Base-by-base conservation (phyloP, 2,113 vertebrate genomes). In the Cyanistes caeruleus region DNA sequence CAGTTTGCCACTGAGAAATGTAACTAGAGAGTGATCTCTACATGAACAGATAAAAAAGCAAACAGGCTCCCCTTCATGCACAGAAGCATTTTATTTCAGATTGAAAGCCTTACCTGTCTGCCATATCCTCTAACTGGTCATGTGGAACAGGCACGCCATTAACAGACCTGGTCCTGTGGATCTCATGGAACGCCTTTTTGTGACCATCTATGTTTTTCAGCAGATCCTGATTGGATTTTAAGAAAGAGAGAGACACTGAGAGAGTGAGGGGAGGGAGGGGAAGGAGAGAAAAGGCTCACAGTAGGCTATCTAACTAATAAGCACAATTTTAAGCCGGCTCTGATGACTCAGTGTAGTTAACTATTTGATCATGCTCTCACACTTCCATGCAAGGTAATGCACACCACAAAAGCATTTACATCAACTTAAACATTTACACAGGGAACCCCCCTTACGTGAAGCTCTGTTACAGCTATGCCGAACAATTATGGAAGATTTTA, bases 51-150 rank as follows among this genome's bases (percentile, higher is more conserved):
- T 93, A 59, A 72, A 74, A 89, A 96, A 76, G 48, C 53, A 48
- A 93, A 67, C 87, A 90, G 79, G 55, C 67, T 86, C 51, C 68
- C 46, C 27, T 81, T 93, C 87, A 64, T 83, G 69, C 49, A 83
- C 33, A 78, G 41, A 75, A 46, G 20, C 56, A 39, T 75, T 93
- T 79, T 28, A 51, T 88, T 88, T 90, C 81, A 89, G 33, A 72
- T 63, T 52, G 76, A 79, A 87, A 87, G 67, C 55, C 97, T 98
- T 97, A 99, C 99, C 99, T 98, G 95, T 99, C 99, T 56, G 99
- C 99, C 98, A 99, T 99, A 95, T 99, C 99, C 73, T 99, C 99
- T 87, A 99, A 98, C 88, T 99, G 99, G n/a, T 99, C 99, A 23
- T 98, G 89, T 49, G 99, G 99, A 74, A 99, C 98, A 11, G 99